phyloP scores from a whole-genome alignment of 2,113 vertebrate genomes.

The Petroica traversi region DNA sequence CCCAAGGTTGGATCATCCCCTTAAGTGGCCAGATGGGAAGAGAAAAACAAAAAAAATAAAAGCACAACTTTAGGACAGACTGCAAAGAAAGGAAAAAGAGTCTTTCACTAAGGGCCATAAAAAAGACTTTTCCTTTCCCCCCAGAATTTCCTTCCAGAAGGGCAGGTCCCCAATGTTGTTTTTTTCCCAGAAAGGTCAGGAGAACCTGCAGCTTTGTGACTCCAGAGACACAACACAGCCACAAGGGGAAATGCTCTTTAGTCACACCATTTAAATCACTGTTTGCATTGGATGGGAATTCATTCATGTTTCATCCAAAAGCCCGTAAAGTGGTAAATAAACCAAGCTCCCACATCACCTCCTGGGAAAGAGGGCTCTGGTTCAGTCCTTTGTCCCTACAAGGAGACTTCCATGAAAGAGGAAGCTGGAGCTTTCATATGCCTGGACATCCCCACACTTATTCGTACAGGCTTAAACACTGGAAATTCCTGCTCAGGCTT shows the following conservation, averaged over 20 bases:
- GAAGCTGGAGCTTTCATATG: not conserved
- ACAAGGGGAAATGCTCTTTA: constrained; percentile 6
- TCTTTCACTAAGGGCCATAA: not conserved
- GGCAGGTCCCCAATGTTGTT: not conserved
- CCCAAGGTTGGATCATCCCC: not conserved
- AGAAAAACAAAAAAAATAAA: not conserved
- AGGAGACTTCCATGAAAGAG: not conserved
- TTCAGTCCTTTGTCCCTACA: not conserved
- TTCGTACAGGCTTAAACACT: not conserved
- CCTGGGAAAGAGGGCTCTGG: not conserved
- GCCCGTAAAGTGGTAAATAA: not conserved
- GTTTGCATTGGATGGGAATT: not conserved
- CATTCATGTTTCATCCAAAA: not conserved
- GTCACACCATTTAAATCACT: constrained; percentile 6
- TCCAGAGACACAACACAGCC: not conserved
- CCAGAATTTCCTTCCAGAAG: constrained; percentile 21
- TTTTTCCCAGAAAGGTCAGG: constrained; percentile 25
- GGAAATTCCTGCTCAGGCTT: not conserved
- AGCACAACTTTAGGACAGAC: not conserved
- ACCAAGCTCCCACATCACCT: not conserved
- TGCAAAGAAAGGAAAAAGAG: not conserved
- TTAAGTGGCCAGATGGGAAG: not conserved
- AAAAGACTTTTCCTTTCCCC: not conserved
- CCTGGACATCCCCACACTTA: not conserved
- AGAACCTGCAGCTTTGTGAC: constrained; percentile 14